Evolutionary conservation across 2,888 invertebrate species (phyloP).

Genomic region (Mythimna pallens): DNA sequence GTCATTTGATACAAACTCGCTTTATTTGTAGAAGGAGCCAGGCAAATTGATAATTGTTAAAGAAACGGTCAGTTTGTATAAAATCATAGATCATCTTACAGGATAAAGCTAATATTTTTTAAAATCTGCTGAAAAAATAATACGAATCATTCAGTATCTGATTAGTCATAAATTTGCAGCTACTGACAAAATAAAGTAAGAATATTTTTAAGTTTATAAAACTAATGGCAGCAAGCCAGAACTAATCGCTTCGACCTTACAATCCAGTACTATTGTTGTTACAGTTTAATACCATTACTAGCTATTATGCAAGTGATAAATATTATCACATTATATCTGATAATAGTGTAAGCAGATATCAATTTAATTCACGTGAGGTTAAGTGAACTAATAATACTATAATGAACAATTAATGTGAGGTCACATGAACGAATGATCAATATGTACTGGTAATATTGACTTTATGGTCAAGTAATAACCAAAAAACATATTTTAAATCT

Average conservation of each 20-base stretch:
- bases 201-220: conserved; percentile 16
- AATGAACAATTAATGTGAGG: conserved; percentile 5
- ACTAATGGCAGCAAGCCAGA: conserved; percentile 44
- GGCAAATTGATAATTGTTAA: conserved; percentile 34
- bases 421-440: neutral
- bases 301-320: conserved; percentile 34
- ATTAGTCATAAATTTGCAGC: conserved; percentile 8
- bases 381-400: neutral
- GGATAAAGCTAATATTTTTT: neutral
- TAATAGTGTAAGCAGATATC: conserved; percentile 16
- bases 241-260: conserved; percentile 42
- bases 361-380: conserved; percentile 17
- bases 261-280: conserved; percentile 17
- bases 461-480: conserved; percentile 2
- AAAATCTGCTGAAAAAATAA: neutral
- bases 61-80: conserved; percentile 4
- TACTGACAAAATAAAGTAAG: neutral
- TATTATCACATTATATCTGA: conserved; percentile 38
- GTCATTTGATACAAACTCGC: conserved; percentile 32
- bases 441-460: conserved; percentile 5
- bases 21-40: conserved; percentile 48
- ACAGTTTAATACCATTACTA: conserved; percentile 10
- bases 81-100: neutral
- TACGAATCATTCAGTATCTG: neutral
- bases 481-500: conserved; percentile 14